Evolutionary conservation across 1,140 invertebrate species (phyloP).

Genomic region (Dendroctonus ponderosae): DNA sequence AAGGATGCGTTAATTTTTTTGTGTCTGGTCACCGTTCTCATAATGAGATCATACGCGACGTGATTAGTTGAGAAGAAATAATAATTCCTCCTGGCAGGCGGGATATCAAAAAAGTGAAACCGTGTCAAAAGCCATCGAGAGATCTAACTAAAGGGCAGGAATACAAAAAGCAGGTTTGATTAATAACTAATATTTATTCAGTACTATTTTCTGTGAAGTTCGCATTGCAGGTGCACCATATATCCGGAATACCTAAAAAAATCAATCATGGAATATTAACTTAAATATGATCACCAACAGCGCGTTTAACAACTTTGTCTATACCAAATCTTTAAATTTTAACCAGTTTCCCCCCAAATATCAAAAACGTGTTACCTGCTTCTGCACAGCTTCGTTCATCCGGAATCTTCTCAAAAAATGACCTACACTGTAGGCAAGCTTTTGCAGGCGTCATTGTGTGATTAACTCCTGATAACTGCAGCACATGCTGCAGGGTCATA

Average conservation of each 20-base stretch:
- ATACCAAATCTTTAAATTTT: background rate
- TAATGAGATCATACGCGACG: too few species aligned
- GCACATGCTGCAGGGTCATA: constrained; percentile 57
- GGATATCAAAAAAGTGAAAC: too few species aligned
- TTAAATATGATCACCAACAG: background rate
- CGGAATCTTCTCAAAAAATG: constrained; percentile 65
- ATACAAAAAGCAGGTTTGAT: background rate
- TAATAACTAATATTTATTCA: constrained; percentile 1
- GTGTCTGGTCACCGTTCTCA: too few species aligned
- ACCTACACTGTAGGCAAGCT: constrained; percentile 65
- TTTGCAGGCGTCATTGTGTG: constrained; percentile 49
- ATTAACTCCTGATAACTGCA: constrained; percentile 51
- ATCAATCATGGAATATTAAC: background rate
- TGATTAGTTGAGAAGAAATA: too few species aligned
- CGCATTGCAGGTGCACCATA: constrained; percentile 36
- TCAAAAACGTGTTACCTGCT: constrained; percentile 56
- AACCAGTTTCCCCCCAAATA: background rate
- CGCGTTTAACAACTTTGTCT: background rate
- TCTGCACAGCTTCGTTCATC: constrained; percentile 67
- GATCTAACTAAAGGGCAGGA: background rate
- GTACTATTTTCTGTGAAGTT: constrained; percentile 7
- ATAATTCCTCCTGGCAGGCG: too few species aligned
- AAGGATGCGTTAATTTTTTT: too few species aligned
- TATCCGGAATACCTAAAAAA: constrained; percentile 25
- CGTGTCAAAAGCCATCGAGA: too few species aligned